Percentiles rank a stretch among this genome's conserved stretches.
Conservation (phyloP, 2,888 invertebrate genomes). For the Andrena marginata region DNA sequence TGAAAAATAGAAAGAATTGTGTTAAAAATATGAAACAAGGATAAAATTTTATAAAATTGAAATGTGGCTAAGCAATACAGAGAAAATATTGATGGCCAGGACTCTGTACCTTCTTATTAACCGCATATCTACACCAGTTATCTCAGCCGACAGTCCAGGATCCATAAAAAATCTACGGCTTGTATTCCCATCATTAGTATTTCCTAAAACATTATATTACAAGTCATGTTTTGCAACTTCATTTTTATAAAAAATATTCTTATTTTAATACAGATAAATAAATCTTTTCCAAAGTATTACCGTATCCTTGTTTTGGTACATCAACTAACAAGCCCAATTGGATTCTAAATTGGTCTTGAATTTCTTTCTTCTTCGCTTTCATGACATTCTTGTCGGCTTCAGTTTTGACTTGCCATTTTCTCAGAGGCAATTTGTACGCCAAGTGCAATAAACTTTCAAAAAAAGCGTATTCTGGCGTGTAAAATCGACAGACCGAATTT, state of each 20-base stretch:
- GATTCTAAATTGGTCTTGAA: not conserved
- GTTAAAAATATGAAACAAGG: too few relatives aligned
- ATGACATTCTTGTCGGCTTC: not conserved
- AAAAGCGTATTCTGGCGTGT: not conserved
- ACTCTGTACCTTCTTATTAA: too few relatives aligned
- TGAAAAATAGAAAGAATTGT: too few relatives aligned
- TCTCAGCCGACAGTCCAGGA: not conserved
- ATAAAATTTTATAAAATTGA: too few relatives aligned
- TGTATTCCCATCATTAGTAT: not conserved
- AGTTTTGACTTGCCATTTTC: not conserved
- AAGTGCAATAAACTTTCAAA: not conserved
- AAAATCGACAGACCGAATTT: not conserved
- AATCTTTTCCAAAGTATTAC: not conserved
- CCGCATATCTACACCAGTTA: slow-evolving; percentile 26
- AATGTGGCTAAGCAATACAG: too few relatives aligned
- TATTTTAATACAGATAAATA: too few relatives aligned
- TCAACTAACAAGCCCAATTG: not conserved
- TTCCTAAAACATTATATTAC: too few relatives aligned
- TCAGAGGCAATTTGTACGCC: not conserved
- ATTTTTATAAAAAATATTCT: too few relatives aligned
- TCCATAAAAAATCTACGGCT: not conserved
- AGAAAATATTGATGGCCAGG: too few relatives aligned
- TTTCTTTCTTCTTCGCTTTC: not conserved
- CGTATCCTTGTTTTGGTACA: not conserved
- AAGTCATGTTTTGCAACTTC: too few relatives aligned